Conservation (phyloP, 2,888 invertebrate species). For the Oscheius sp. region DNA sequence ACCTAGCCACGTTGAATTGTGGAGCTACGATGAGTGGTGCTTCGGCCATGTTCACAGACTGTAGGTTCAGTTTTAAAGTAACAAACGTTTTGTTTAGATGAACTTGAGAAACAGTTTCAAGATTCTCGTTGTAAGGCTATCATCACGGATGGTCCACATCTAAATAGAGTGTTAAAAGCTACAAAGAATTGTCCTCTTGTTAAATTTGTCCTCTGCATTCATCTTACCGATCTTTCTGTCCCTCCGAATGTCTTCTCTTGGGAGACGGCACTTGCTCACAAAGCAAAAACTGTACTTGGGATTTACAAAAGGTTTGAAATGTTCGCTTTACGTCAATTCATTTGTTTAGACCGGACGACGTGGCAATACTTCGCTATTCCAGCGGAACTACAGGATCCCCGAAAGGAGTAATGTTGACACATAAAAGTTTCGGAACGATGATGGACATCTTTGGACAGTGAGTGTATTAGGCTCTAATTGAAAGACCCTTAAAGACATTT, state of each 20-base stretch:
- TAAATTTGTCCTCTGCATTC: slow-evolving; percentile 14
- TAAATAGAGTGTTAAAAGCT: slow-evolving; percentile 51
- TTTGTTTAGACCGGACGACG: slow-evolving; percentile 40
- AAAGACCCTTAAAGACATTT: not conserved
- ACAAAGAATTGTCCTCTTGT: slow-evolving; percentile 43
- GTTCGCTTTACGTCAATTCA: no score
- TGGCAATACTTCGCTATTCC: slow-evolving; percentile 57
- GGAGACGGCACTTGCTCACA: not conserved
- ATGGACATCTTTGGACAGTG: slow-evolving; percentile 44
- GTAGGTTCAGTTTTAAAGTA: slow-evolving; percentile 38
- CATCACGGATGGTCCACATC: slow-evolving; percentile 45
- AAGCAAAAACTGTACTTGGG: no score
- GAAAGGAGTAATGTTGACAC: slow-evolving; percentile 84
- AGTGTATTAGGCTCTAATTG: slow-evolving; percentile 15
- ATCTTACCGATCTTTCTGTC: not conserved
- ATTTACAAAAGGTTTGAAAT: no score
- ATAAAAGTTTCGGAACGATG: slow-evolving; percentile 79
- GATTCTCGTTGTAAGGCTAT: slow-evolving; percentile 47
- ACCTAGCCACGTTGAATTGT: slow-evolving; percentile 42
- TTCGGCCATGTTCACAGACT: slow-evolving; percentile 60
- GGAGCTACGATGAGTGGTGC: slow-evolving; percentile 63
- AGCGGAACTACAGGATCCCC: slow-evolving; percentile 87
- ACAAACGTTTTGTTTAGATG: slow-evolving; percentile 40
- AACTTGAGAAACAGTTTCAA: slow-evolving; percentile 54
- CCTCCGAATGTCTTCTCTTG: slow-evolving; percentile 2